Evolutionary conservation across 2,113 vertebrate genomes (phyloP).

Genomic region (Salminus brasiliensis): DNA sequence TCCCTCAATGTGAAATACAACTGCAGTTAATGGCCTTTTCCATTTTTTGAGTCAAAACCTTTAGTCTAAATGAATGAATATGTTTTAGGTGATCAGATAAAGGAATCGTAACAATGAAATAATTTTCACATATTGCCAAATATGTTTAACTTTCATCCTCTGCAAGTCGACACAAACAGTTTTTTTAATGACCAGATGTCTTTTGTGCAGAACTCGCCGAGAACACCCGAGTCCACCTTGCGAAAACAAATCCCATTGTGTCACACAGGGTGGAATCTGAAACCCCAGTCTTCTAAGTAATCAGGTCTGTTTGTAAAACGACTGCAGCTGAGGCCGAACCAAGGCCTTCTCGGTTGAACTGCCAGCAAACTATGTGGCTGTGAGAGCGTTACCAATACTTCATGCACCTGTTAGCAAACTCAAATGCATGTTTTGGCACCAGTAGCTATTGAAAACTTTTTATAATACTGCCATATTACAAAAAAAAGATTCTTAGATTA

Average conservation of each 20-base stretch:
- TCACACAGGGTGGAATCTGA: constrained; percentile 22
- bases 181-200: background rate
- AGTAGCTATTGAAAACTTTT: background rate
- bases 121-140: background rate
- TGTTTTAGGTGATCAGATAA: background rate
- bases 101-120: background rate
- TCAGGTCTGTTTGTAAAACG: constrained; percentile 17
- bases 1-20: too few species aligned
- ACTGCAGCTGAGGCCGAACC: constrained; percentile 43
- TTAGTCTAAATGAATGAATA: background rate
- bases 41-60: too few species aligned
- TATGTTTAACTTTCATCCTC: background rate
- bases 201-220: background rate
- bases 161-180: background rate
- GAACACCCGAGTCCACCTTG: background rate
- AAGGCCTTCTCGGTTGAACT: background rate
- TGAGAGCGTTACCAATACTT: background rate
- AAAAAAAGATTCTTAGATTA: background rate
- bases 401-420: background rate
- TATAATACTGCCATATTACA: background rate
- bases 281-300: constrained; percentile 16
- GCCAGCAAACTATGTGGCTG: background rate
- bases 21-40: too few species aligned
- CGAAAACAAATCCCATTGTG: constrained; percentile 36
- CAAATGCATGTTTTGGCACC: background rate